Evolutionary conservation across 2,113 vertebrate genomes (phyloP).

Genomic region (Delphinus delphis): DNA sequence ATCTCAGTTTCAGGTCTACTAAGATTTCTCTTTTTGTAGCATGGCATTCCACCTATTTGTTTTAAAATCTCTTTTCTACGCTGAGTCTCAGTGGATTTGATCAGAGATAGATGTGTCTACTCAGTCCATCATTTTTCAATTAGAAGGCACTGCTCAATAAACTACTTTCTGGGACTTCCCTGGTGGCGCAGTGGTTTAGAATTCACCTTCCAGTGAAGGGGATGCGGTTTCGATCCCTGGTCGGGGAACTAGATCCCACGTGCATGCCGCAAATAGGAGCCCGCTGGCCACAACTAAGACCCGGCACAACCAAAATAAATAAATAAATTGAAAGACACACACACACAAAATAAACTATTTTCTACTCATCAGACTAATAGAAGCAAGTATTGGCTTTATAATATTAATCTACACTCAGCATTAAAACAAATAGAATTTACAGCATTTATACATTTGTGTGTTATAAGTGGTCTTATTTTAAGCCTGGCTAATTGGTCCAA

Average conservation of each 20-base stretch:
- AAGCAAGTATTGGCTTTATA: background rate
- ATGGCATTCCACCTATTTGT: background rate
- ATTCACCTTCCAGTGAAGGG: no score
- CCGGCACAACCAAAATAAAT: no score
- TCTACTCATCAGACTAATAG: background rate
- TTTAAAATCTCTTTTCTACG: constrained; percentile 5
- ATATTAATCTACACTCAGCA: background rate
- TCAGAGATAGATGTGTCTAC: background rate
- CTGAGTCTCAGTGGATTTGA: background rate
- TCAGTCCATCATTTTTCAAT: background rate
- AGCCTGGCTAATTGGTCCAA: background rate
- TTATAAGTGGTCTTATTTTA: background rate
- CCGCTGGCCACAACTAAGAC: no score
- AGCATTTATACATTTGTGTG: background rate
- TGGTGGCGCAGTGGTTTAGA: no score
- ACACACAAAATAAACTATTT: background rate
- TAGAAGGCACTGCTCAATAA: background rate
- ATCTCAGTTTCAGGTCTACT: background rate
- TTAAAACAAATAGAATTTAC: background rate
- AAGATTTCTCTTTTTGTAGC: background rate
- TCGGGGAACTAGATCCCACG: no score
- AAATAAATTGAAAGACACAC: no score
- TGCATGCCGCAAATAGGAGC: no score
- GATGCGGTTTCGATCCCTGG: no score
- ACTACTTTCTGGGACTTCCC: background rate